Conservation (phyloP, 2,888 invertebrate species). For the Platycheirus rosarum region DNA sequence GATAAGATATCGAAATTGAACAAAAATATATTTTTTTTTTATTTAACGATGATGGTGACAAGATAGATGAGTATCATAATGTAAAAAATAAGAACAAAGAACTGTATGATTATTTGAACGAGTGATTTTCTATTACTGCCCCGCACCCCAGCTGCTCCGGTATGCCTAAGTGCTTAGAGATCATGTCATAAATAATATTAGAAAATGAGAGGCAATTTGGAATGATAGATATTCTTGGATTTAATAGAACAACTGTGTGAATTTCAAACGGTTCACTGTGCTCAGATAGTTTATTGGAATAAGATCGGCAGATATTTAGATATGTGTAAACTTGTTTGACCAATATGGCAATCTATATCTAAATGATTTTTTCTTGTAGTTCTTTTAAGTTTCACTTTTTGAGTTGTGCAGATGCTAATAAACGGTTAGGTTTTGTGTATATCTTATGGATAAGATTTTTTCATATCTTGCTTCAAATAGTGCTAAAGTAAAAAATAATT, state of each 20-base stretch:
- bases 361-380: slow-evolving; percentile 4
- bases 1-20: not conserved
- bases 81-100: slow-evolving; percentile 35
- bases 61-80: slow-evolving; percentile 2
- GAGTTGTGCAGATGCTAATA: slow-evolving; percentile 1
- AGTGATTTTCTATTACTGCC: slow-evolving; percentile 30
- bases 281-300: slow-evolving; percentile 38
- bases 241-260: slow-evolving; percentile 19
- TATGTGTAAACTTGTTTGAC: slow-evolving; percentile 51
- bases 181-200: slow-evolving; percentile 21
- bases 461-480: not conserved
- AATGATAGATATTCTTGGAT: slow-evolving; percentile 31
- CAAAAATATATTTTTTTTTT: not conserved
- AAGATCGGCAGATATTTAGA: slow-evolving; percentile 53
- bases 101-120: slow-evolving; percentile 15
- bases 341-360: slow-evolving; percentile 39
- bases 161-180: not conserved
- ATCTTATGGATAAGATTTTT: not conserved
- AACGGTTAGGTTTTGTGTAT: too few relatives aligned
- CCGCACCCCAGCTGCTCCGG: not conserved
- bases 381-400: slow-evolving; percentile 56
- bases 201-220: slow-evolving; percentile 43
- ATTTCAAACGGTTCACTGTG: not conserved
- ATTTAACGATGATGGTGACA: slow-evolving; percentile 9
- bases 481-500: slow-evolving; percentile 17